phyloP scores from a whole-genome alignment of 2,888 invertebrate species.

The Drosophila aldrichi region DNA sequence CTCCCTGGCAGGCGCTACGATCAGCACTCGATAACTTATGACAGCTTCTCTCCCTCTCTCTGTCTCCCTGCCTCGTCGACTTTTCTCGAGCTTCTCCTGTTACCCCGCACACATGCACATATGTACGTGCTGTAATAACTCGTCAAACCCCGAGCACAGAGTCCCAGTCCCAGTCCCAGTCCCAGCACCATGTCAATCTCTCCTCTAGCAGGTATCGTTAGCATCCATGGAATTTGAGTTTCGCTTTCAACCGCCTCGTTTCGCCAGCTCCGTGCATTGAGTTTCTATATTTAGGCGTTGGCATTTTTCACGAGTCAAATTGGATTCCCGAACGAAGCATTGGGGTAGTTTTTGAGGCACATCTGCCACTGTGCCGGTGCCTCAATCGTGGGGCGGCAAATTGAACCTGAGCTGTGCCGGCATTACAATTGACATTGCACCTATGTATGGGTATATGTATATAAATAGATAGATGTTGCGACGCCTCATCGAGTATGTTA shows the following conservation, averaged over 20 bases:
- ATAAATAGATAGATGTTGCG: conserved; percentile 60
- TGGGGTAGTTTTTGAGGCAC: conserved; percentile 63
- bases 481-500: conserved; percentile 22
- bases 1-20: conserved; percentile 48
- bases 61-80: conserved; percentile 15
- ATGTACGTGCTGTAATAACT: conserved; percentile 71
- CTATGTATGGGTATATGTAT: conserved; percentile 35
- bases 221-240: conserved; percentile 60
- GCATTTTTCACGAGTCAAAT: conserved; percentile 70
- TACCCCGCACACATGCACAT: conserved; percentile 40
- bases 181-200: conserved; percentile 49
- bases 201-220: conserved; percentile 54
- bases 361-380: conserved; percentile 50
- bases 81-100: conserved; percentile 58
- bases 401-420: conserved; percentile 68
- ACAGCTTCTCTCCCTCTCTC: conserved; percentile 51
- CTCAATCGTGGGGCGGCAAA: conserved; percentile 46
- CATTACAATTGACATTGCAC: conserved; percentile 67
- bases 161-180: background rate
- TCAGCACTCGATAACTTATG: conserved; percentile 68
- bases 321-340: conserved; percentile 46
- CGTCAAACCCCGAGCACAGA: conserved; percentile 45
- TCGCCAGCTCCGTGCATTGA: conserved; percentile 27
- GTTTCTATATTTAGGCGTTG: conserved; percentile 67
- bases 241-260: conserved; percentile 48